phyloP scores from a whole-genome alignment of 1,140 invertebrate genomes.

The Drosophila bocqueti region DNA sequence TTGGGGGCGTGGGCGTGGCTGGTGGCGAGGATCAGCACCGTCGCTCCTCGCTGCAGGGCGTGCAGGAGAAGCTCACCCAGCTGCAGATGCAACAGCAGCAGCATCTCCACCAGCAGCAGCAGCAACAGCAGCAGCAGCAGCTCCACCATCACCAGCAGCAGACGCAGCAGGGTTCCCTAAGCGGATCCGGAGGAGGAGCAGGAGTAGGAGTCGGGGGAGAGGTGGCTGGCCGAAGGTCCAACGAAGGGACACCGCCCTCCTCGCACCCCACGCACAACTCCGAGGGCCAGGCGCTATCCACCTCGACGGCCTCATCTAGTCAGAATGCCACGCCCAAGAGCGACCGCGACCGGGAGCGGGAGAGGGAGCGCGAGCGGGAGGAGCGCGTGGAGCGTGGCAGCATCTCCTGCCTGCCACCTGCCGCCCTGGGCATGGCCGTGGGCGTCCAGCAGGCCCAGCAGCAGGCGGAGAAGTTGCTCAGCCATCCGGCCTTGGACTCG shows the following conservation, averaged over 20 bases:
- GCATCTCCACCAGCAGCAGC: slow-evolving; percentile 72
- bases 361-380: slow-evolving; percentile 31
- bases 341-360: slow-evolving; percentile 56
- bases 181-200: background rate
- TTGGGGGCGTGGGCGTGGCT: slow-evolving; percentile 31
- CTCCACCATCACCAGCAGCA: slow-evolving; percentile 44
- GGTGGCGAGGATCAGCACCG: slow-evolving; percentile 61
- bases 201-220: slow-evolving; percentile 2
- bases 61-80: slow-evolving; percentile 80
- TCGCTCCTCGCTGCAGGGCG: slow-evolving; percentile 74
- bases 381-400: slow-evolving; percentile 60
- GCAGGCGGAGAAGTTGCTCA: slow-evolving; percentile 72
- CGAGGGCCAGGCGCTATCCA: slow-evolving; percentile 58
- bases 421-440: slow-evolving; percentile 74
- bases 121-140: slow-evolving; percentile 37
- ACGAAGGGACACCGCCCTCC: slow-evolving; percentile 59
- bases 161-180: slow-evolving; percentile 7
- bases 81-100: slow-evolving; percentile 82
- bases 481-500: slow-evolving; percentile 70
- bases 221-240: slow-evolving; percentile 59
- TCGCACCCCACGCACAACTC: slow-evolving; percentile 27
- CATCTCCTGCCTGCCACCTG: slow-evolving; percentile 79
- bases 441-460: slow-evolving; percentile 69
- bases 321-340: slow-evolving; percentile 78
- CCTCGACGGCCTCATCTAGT: slow-evolving; percentile 73